Conservation (phyloP, 64 coral and sea anemone species). For the Montipora sp. region DNA sequence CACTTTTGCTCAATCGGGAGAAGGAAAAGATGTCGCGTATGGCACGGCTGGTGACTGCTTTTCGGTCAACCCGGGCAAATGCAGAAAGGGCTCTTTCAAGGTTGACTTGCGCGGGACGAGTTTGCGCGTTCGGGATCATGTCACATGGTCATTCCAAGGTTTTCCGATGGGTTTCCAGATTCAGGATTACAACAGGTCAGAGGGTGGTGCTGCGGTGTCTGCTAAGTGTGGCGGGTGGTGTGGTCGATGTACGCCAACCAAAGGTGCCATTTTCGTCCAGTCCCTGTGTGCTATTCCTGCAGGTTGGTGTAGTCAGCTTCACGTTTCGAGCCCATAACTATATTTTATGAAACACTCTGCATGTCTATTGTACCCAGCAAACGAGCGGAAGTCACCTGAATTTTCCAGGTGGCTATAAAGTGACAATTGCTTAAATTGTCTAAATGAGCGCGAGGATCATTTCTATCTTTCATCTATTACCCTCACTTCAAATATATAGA, state of each 20-base stretch:
- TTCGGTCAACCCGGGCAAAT: slow-evolving; percentile 84
- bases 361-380: no score
- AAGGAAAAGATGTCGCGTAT: slow-evolving; percentile 72
- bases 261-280: slow-evolving; percentile 66
- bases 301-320: slow-evolving; percentile 29
- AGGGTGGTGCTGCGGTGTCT: slow-evolving; percentile 61
- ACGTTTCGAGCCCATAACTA: no score
- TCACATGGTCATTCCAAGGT: slow-evolving; percentile 85
- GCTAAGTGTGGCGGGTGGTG: slow-evolving; percentile 97
- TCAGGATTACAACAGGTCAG: slow-evolving; percentile 76
- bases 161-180: slow-evolving; percentile 76
- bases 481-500: no score
- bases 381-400: no score
- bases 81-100: slow-evolving; percentile 88
- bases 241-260: slow-evolving; percentile 74
- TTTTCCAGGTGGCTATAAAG: no score
- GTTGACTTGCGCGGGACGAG: slow-evolving; percentile 86
- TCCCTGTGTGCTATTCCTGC: slow-evolving; percentile 78
- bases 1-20: slow-evolving; percentile 47
- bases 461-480: no score
- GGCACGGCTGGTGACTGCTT: slow-evolving; percentile 98
- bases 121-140: slow-evolving; percentile 65
- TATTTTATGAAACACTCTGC: no score
- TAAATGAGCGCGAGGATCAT: no score
- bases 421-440: no score